phyloP scores from a whole-genome alignment of 2,113 vertebrate genomes.

The Acrocephalus kingi region DNA sequence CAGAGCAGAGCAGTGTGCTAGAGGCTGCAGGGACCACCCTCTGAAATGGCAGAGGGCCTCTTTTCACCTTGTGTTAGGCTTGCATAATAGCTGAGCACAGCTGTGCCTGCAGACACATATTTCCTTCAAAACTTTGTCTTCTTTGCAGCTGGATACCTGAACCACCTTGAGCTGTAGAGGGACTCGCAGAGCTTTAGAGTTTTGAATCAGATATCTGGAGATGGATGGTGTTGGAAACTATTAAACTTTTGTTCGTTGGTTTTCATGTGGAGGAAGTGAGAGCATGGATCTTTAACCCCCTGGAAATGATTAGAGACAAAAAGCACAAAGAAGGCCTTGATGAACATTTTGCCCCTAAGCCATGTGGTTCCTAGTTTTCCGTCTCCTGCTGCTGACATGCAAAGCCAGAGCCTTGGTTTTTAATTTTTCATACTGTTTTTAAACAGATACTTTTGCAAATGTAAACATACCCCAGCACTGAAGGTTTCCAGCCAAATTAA shows the following conservation, averaged over 20 bases:
- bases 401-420: conserved; percentile 25
- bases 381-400: neutral
- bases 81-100: neutral
- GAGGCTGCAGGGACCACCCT: neutral
- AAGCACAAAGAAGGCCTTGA: conserved; percentile 61
- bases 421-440: conserved; percentile 66
- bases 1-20: neutral
- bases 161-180: neutral
- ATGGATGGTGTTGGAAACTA: neutral
- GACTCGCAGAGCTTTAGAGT: neutral
- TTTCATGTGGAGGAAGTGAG: conserved; percentile 22
- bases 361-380: conserved; percentile 24
- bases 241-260: neutral
- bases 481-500: conserved; percentile 62
- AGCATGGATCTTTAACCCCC: conserved; percentile 33
- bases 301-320: conserved; percentile 42
- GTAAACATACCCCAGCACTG: conserved; percentile 40
- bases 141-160: conserved; percentile 9
- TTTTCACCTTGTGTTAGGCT: neutral
- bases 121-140: neutral
- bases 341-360: conserved; percentile 29
- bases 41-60: conserved; percentile 1
- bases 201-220: neutral
- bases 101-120: neutral
- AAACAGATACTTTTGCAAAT: conserved; percentile 68